Base-by-base conservation (phyloP, 2,797 vertebrate genomes). In the Acropternis orthonyx region DNA sequence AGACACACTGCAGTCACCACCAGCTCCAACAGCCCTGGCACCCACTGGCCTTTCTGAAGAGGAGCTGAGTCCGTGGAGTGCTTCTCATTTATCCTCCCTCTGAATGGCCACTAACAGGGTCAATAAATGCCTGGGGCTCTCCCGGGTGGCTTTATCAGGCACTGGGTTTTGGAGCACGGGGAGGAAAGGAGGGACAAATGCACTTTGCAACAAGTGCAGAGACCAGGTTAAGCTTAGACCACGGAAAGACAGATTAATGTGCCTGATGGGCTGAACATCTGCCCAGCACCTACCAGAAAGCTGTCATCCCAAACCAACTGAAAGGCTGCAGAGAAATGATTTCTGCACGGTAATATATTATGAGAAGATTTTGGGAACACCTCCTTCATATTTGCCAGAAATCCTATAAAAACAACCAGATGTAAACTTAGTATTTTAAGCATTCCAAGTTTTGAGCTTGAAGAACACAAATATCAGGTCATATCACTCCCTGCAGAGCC, bases 11-110 rank as follows among this genome's bases (percentile, higher is more conserved):
- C 58, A 58, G 43, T 18, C 46, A 18, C 8, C n/a, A 27, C 8
- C 39, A 76, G n/a, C 24, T 48, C 51, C 1, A 36, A 12, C 8
- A 68, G 51, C 48, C 51, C 24, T 20, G 32, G 32, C 30, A 12
- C 24, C 36, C 32, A 36, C 5, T 1, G 0, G 19, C 6, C 44
- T 37, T 32, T 30, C 23, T 9, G 21, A 51, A 68, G 36, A 23
- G 14, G 0, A 19, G 9, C 67, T 17, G 27, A 58, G 51, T 16
- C 52, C 49, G 2, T 21, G 49, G 55, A 44, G 8, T 1, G 1
- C 24, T 61, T 28, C n/a, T 41, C 49, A 8, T 15, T 18, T 44
- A 17, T 32, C n/a, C n/a, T 74, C 19, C 36, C 32, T 2, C 71
- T 46, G 15, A 49, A 30, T 5, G n/a, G 41, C 8, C 16, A 28